Evolutionary conservation across 2,113 vertebrate species (phyloP).

Genomic region (Cairina moschata): DNA sequence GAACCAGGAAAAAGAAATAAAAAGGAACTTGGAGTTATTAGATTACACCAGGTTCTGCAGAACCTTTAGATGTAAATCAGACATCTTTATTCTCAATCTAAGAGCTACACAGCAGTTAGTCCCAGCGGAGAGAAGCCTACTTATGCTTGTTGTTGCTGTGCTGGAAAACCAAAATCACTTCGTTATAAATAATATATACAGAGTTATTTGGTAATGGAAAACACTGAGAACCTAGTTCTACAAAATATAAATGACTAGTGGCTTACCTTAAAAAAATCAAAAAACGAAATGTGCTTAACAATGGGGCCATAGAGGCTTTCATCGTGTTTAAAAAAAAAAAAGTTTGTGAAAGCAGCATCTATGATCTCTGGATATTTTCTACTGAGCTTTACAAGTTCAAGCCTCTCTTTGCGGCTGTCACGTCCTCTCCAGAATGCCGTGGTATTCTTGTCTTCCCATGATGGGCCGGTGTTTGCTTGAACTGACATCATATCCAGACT

Average conservation of each 20-base stretch:
- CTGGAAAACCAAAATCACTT: neutral
- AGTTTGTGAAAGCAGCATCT: conserved; percentile 98
- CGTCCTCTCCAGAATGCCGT: conserved; percentile 96
- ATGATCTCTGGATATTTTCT: conserved; percentile 86
- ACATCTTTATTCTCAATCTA: neutral
- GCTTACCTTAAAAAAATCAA: conserved; percentile 97
- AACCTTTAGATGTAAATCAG: conserved; percentile 29
- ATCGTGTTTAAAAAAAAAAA: conserved; percentile 97
- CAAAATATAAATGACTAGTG: neutral
- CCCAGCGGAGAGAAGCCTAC: neutral
- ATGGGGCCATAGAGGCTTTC: conserved; percentile 94
- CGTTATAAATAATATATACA: neutral
- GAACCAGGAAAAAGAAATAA: conserved; percentile 56
- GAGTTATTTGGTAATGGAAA: neutral
- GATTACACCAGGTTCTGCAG: conserved; percentile 4
- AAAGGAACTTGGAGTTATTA: conserved; percentile 33
- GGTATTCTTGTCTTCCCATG: conserved; percentile 88
- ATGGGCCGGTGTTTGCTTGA: conserved; percentile 92
- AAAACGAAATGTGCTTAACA: conserved; percentile 98
- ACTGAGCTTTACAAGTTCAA: conserved; percentile 93
- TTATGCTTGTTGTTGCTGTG: neutral
- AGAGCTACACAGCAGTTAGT: neutral
- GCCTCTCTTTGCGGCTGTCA: conserved; percentile 93
- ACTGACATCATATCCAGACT: conserved; percentile 99
- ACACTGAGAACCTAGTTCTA: neutral